Evolutionary conservation across 2,888 invertebrate genomes (phyloP).

Genomic region (Leptinotarsa tumamoca): DNA sequence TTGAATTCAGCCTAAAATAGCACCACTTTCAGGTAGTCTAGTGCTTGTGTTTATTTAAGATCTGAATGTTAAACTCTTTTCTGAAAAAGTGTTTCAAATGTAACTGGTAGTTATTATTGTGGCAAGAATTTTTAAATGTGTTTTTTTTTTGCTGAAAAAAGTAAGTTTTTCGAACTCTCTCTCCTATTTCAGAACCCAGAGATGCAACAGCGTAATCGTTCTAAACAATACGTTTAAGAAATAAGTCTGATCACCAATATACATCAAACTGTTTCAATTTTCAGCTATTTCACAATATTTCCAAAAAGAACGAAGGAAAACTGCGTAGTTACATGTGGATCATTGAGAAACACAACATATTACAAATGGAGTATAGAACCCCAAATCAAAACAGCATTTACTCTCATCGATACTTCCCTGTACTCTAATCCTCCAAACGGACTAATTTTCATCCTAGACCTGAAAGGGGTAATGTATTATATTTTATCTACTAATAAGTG

Average conservation of each 20-base stretch:
- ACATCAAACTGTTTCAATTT: constrained; percentile 26
- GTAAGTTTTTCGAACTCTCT: too few species aligned
- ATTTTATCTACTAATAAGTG: not conserved
- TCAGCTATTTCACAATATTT: constrained; percentile 49
- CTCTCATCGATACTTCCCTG: constrained; percentile 45
- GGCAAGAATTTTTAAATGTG: too few species aligned
- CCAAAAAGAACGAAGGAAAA: constrained; percentile 55
- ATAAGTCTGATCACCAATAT: not conserved
- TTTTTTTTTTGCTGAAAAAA: too few species aligned
- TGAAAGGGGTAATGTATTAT: constrained; percentile 52
- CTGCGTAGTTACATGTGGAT: constrained; percentile 46
- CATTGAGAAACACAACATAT: constrained; percentile 54
- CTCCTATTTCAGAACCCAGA: too few species aligned
- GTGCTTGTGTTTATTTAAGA: too few species aligned
- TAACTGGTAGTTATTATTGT: too few species aligned
- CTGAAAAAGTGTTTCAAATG: too few species aligned
- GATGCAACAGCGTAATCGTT: too few species aligned
- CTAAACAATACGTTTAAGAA: too few species aligned
- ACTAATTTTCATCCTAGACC: constrained; percentile 48
- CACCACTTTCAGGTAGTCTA: too few species aligned
- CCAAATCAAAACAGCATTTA: constrained; percentile 50
- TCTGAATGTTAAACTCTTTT: too few species aligned
- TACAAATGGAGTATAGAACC: constrained; percentile 52
- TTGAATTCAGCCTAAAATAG: too few species aligned
- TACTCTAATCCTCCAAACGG: constrained; percentile 51